Evolutionary conservation across 2,797 vertebrate species (phyloP), one percentile per base, ranked within the genome.

Genomic region (Schizopygopsis malacanthus): DNA sequence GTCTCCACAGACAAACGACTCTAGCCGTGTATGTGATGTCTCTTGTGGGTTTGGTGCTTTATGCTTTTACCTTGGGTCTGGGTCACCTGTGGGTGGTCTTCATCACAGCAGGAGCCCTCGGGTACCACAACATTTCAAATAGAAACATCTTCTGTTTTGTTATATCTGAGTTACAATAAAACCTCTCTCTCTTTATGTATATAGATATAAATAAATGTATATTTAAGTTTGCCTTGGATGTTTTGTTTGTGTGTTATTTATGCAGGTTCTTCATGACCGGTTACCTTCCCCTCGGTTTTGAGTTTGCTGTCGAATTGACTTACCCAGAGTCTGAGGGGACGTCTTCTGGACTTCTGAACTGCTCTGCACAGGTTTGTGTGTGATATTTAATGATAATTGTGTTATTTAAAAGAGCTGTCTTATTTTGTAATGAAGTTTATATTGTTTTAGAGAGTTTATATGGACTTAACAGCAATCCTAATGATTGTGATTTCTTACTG

Each of bases 261-360:
- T 6, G 39, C 90, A 99, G 98, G 67, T 97, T 99, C 93, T 99
- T 99, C 90, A 99, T 99, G 98, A 98, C 98, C 0, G 97, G 97
- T 12, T 99, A 99, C 90, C 94, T 99, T 65, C 98, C 98, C 0
- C 92, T 99, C 86, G 98, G 98, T 45, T 99, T 98, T 90, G 98
- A 99, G 94, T 99, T 98, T 95, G 98, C 97, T 1, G 98, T 95
- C 5, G 98, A 99, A 89, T 93, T 99, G 91, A 99, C 98, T 0
- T 98, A 97, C 82, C 98, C 98, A 54, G 98, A 99, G 88, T 98
- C 97, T 1, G 98, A 99, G 92, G 98, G 98, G 91, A 97, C 97
- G 1, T 99, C 98, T 0, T 99, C 98, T 1, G 98, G 98, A 2
- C 96, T 99, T 45, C 96, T 99, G 47, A 99, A 99, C 77, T 96